Evolutionary conservation across 1,140 invertebrate genomes (phyloP).

Genomic region (Euborellia annulipes): DNA sequence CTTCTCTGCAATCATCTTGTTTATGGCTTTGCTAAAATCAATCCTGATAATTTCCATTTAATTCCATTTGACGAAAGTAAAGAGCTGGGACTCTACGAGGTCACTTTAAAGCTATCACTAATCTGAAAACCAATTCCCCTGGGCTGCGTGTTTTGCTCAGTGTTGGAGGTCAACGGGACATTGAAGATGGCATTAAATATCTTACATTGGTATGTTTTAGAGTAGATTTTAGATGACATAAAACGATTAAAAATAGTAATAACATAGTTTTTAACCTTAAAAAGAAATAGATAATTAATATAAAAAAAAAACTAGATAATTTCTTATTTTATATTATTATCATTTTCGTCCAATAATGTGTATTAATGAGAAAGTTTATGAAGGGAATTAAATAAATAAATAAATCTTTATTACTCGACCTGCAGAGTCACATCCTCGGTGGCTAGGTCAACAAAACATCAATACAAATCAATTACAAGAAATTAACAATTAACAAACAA

Average conservation of each 20-base stretch:
- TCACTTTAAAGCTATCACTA: conserved; percentile 49
- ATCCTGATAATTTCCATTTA: conserved; percentile 48
- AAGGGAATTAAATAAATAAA: too few species aligned
- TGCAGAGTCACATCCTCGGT: too few species aligned
- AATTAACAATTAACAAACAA: too few species aligned
- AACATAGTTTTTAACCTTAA: too few species aligned
- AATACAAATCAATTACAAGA: too few species aligned
- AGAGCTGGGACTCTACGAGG: conserved; percentile 51
- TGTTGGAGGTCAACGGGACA: conserved; percentile 51
- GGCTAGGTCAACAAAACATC: too few species aligned
- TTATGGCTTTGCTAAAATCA: conserved; percentile 75
- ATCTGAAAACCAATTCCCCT: conserved; percentile 52
- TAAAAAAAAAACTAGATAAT: too few species aligned
- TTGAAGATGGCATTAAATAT: conserved; percentile 44
- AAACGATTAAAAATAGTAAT: neutral
- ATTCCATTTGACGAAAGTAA: conserved; percentile 48
- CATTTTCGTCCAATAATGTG: too few species aligned
- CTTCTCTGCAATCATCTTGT: conserved; percentile 71
- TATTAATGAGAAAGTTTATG: too few species aligned
- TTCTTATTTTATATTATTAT: too few species aligned
- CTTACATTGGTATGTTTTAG: conserved; percentile 33
- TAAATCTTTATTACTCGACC: too few species aligned
- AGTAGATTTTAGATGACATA: neutral
- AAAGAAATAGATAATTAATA: too few species aligned
- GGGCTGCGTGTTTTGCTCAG: conserved; percentile 59